Evolutionary conservation across 92 coral and sea anemone species (phyloP).

Genomic region (Zoanthus sociatus): DNA sequence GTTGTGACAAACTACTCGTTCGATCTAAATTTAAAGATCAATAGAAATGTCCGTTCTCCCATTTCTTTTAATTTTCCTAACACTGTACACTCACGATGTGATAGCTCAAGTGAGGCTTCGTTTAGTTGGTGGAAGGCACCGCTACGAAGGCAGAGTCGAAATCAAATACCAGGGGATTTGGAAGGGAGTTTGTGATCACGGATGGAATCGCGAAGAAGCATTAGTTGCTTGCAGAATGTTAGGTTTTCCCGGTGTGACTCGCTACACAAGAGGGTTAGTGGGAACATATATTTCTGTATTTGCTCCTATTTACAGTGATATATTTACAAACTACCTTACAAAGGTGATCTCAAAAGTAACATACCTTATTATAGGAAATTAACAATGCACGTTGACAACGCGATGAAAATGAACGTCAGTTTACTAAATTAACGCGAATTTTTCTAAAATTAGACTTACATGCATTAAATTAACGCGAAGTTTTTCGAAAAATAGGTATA

Average conservation of each 20-base stretch:
- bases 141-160: conserved; percentile 60
- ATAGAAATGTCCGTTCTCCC: conserved; percentile 2
- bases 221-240: conserved; percentile 60
- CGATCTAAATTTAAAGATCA: not conserved
- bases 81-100: not conserved
- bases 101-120: conserved; percentile 31
- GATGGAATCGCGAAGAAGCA: conserved; percentile 57
- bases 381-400: no score
- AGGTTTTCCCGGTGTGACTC: conserved; percentile 53
- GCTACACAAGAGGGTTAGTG: conserved; percentile 63
- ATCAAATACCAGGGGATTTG: conserved; percentile 45
- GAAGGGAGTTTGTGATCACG: conserved; percentile 58
- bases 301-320: not conserved
- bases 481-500: no score
- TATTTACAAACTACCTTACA: not conserved
- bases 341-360: no score
- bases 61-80: not conserved
- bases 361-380: no score
- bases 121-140: conserved; percentile 33
- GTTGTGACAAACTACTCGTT: not conserved
- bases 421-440: no score
- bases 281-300: not conserved
- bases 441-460: no score
- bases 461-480: no score
- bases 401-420: no score